Percentiles rank a stretch among this genome's conserved stretches.
These are phyloP conservation scores for Drosophila sturtevanti DNA, from an alignment of 1,140 invertebrate genomes.

Conservation along the genomic window DNA sequence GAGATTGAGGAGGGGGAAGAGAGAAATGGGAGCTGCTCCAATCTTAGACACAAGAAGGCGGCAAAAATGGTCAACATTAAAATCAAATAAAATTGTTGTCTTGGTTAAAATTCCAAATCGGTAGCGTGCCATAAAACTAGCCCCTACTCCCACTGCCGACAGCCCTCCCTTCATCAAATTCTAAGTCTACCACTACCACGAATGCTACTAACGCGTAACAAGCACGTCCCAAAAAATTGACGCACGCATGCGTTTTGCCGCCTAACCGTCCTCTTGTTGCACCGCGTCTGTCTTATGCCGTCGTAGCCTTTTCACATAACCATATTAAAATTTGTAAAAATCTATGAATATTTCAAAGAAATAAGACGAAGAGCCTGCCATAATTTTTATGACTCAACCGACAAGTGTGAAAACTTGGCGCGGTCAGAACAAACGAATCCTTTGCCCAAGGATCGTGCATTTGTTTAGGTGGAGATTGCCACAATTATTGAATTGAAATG, in stretches of 20 bases:
- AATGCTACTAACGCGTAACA: background rate
- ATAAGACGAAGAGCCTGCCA: constrained; percentile 46
- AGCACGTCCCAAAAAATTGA: constrained; percentile 44
- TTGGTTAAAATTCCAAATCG: constrained; percentile 67
- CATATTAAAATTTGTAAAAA: constrained; percentile 33
- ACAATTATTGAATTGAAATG: constrained; percentile 57
- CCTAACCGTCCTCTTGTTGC: background rate
- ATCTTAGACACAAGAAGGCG: constrained; percentile 39
- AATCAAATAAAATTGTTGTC: constrained; percentile 66
- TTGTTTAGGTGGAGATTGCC: constrained; percentile 33
- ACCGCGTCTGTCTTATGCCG: background rate
- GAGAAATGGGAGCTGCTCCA: constrained; percentile 12
- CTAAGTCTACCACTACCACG: background rate
- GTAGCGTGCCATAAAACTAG: constrained; percentile 59
- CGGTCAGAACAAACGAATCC: constrained; percentile 58
- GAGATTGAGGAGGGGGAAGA: background rate
- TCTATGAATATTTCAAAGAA: constrained; percentile 25
- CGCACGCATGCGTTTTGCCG: constrained; percentile 41
- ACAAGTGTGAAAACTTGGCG: constrained; percentile 68
- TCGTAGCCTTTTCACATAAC: constrained; percentile 24
- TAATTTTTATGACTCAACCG: constrained; percentile 56
- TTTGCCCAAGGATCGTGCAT: constrained; percentile 43
- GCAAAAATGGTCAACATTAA: constrained; percentile 71
- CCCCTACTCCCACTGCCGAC: constrained; percentile 14
- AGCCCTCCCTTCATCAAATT: background rate